Evolutionary conservation across 1,140 invertebrate genomes (phyloP), one percentile per base, ranked within the genome.

Genomic region (Drosophila persimilis): DNA sequence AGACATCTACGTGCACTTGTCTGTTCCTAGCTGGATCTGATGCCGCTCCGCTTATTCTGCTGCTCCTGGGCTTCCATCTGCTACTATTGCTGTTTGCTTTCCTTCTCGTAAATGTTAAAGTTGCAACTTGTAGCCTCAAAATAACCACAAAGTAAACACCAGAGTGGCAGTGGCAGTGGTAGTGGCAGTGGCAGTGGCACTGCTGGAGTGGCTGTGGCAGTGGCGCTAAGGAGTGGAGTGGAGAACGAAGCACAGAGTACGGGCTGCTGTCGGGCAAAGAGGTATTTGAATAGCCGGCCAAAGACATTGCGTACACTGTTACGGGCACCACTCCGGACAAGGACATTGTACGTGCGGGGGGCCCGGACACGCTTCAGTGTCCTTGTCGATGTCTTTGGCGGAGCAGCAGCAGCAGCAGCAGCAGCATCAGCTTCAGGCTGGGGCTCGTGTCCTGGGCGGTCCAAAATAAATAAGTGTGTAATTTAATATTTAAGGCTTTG

Each of bases 101-200:
- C 29, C 53, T 39, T 73, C 66, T 79, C 57, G 75, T 75, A 69
- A 84, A 79, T 88, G 77, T 69, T 79, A 86, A 88, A 86, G 74
- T 83, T 83, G 83, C 83, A 86, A 83, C 83, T 86, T 79, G 83
- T 79, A 88, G 84, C 83, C 83, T 81, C 83, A 86, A 86, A 86
- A 86, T 86, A 86, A 73, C 83, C 83, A 88, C 83, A 88, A 86
- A 88, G 83, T 86, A 86, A 86, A 86, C 83, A 86, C 81, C 74
- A 71, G 65, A 88, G 81, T 86, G 83, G 56, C 80, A 53, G 29
- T 60, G 35, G 53, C 60, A 64, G 9, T 39, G 35, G 50, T 35
- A 31, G 45, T 35, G 46, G 50, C 57, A 8, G 41, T 13, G 83
- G 56, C 80, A 53, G 29, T 60, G 35, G 53, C 60, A 64, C 3